Conservation (phyloP, 2,888 invertebrate species). For the Autographa pulchrina region DNA sequence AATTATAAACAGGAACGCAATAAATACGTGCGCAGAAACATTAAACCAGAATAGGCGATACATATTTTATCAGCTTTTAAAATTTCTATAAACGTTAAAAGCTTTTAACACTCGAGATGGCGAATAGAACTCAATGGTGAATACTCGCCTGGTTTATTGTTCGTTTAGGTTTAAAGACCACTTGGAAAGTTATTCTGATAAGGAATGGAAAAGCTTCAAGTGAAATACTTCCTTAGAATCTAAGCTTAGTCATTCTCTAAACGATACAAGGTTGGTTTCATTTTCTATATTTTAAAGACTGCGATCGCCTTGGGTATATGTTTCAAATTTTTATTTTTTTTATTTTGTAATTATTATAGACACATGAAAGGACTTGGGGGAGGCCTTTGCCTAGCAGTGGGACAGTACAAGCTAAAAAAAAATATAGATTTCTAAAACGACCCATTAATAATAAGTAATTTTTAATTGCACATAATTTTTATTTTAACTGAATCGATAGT, state of each 20-base stretch:
- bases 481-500: too few relatives aligned
- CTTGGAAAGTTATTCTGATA: slow-evolving; percentile 37
- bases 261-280: neutral
- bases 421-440: too few relatives aligned
- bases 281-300: neutral
- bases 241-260: neutral
- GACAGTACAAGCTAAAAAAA: too few relatives aligned
- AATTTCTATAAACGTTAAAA: slow-evolving; percentile 58
- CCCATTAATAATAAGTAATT: too few relatives aligned
- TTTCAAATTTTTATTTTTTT: neutral
- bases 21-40: slow-evolving; percentile 29
- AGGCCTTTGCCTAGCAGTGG: too few relatives aligned
- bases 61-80: slow-evolving; percentile 62
- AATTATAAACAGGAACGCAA: neutral
- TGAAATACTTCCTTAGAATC: slow-evolving; percentile 10
- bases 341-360: too few relatives aligned
- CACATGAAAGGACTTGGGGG: too few relatives aligned
- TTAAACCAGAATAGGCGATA: slow-evolving; percentile 41
- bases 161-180: slow-evolving; percentile 37
- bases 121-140: slow-evolving; percentile 45
- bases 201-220: slow-evolving; percentile 22
- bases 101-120: slow-evolving; percentile 54
- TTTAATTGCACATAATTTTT: too few relatives aligned
- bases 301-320: neutral
- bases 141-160: slow-evolving; percentile 51